A percentile compares a stretch with the other conserved stretches of the same genome.
These are phyloP conservation scores for Buathra laborator DNA, from an alignment of 2,888 invertebrate species.

Conservation along the genomic window DNA sequence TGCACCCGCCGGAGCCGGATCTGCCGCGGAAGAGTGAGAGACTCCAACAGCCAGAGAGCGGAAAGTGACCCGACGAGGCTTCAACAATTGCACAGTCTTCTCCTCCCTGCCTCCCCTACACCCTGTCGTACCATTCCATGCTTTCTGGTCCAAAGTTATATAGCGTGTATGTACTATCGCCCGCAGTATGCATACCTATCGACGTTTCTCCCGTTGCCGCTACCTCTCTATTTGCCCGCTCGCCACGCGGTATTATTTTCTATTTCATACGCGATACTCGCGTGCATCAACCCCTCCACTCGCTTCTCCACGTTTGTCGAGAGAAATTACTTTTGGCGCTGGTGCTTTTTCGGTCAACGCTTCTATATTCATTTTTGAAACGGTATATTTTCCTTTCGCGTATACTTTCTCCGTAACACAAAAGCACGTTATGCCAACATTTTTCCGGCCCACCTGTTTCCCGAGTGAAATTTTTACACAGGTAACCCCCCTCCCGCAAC, in stretches of 20 bases:
- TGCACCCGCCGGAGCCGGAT: constrained; percentile 31
- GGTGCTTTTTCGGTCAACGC: constrained; percentile 57
- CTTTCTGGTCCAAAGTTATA: background rate
- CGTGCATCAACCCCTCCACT: constrained; percentile 32
- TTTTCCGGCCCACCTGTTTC: constrained; percentile 50
- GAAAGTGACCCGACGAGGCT: constrained; percentile 52
- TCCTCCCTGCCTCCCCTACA: background rate
- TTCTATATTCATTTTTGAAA: background rate
- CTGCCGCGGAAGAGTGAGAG: constrained; percentile 34
- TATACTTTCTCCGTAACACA: constrained; percentile 30
- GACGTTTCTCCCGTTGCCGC: background rate
- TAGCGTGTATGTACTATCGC: constrained; percentile 3
- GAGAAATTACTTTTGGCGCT: constrained; percentile 61
- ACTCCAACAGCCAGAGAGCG: constrained; percentile 33
- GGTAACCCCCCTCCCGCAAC: background rate
- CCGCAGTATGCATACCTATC: constrained; percentile 1
- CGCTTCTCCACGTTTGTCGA: constrained; percentile 56
- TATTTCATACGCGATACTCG: constrained; percentile 57
- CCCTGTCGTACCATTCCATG: background rate
- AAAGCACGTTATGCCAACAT: constrained; percentile 31
- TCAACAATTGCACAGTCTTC: constrained; percentile 45
- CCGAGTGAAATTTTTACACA: constrained; percentile 20
- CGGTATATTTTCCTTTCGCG: background rate
- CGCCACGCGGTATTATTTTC: constrained; percentile 55
- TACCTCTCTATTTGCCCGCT: constrained; percentile 54